Base-by-base conservation (phyloP, 2,888 invertebrate genomes). In the Tetramorium bicarinatum region DNA sequence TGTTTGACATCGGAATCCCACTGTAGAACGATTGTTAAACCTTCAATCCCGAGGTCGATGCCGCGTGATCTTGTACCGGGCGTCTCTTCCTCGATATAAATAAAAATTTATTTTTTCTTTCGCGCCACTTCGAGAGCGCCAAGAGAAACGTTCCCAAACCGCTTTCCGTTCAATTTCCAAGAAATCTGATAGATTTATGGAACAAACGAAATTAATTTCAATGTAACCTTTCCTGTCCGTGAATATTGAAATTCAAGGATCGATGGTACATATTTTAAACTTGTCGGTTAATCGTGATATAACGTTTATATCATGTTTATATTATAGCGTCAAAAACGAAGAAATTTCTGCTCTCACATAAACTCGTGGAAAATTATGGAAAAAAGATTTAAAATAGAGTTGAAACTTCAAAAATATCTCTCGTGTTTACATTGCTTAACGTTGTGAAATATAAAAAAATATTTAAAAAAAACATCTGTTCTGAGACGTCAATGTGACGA, bases 31-130 rank as follows among this genome's bases (percentile, higher is more conserved):
- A 82, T 82, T 74, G 77, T 74, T 80, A 64, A 56, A 61, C 44
- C 77, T 72, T 64, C 71, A 64, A 77, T 75, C 59, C 47, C 21
- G 34, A 64, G 67, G 71, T 80, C 82, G 62, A 59, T 85, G 82
- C 49, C n/a, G 34, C 38, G 49, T 74, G 61, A 21, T 80, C 61
- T 74, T 74, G 61, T 15, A 13, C 47, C 49, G 13, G 13, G 38
- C 8, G n/a, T 18, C 64, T 18, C 56, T 62, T 38, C 76, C 29
- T 38, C 47, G 38, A 66, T 71, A 59, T 38, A 61, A 66, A 74
- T 76, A 66, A 80, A 54, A 52, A 67, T 66, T 47, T 49, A 18
- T 18, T 66, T 47, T 49, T 29, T 18, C 11, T 67, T 77, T 49
- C 38, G 13, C 21, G n/a, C n/a, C n/a, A 25, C 21, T 11, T 3